phyloP scores from a whole-genome alignment of 2,797 vertebrate genomes.

The Leptatherina wallacei region DNA sequence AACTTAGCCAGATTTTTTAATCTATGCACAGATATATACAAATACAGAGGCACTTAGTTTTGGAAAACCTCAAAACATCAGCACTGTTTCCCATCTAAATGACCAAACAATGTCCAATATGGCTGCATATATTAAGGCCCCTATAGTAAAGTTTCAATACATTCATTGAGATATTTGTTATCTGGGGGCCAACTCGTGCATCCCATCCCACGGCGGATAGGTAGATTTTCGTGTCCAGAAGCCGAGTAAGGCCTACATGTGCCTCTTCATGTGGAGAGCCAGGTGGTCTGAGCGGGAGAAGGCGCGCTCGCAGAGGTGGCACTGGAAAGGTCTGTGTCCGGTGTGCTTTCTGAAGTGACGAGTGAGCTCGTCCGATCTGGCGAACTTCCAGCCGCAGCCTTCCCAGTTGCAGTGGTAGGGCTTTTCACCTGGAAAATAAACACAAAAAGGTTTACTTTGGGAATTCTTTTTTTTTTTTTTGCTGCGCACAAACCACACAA shows the following conservation, averaged over 20 bases:
- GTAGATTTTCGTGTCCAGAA: neutral
- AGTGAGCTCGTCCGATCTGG: slow-evolving; percentile 91
- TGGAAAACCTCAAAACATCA: neutral
- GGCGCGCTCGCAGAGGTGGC: slow-evolving; percentile 92
- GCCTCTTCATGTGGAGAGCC: slow-evolving; percentile 95
- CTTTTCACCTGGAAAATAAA: slow-evolving; percentile 86
- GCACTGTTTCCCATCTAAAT: slow-evolving; percentile 6
- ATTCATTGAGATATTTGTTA: neutral
- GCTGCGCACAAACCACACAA: neutral
- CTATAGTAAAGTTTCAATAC: neutral
- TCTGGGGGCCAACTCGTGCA: neutral
- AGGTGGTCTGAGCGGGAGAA: slow-evolving; percentile 94
- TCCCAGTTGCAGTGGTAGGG: slow-evolving; percentile 97
- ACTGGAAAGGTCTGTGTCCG: slow-evolving; percentile 92
- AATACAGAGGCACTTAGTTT: slow-evolving; percentile 52
- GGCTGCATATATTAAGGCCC: neutral
- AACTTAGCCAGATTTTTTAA: slow-evolving; percentile 70
- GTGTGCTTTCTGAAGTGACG: slow-evolving; percentile 95
- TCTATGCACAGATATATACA: slow-evolving; percentile 59
- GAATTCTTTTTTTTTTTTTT: neutral
- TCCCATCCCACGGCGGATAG: neutral
- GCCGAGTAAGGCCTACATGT: slow-evolving; percentile 82
- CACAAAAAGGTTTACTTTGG: neutral
- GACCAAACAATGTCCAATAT: neutral
- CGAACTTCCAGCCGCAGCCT: slow-evolving; percentile 95